Conservation (phyloP, 2,797 vertebrate species). For the Typhlichthys eigenmanni region DNA sequence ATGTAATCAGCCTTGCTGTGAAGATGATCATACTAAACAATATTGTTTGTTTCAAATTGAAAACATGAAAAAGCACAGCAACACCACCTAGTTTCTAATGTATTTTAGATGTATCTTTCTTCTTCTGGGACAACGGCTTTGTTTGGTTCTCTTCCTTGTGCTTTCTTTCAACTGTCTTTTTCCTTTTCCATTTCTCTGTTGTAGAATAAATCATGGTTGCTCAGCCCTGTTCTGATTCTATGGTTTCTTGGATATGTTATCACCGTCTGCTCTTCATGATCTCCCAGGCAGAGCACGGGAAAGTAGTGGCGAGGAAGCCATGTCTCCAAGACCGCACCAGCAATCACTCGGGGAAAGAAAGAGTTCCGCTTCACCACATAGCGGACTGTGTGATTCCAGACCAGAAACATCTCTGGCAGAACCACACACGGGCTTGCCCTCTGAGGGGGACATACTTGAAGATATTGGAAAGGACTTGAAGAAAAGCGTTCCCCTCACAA, state of each 20-base stretch:
- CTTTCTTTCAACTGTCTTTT: conserved; percentile 29
- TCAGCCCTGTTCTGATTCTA: conserved; percentile 22
- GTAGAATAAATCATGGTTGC: conserved; percentile 8
- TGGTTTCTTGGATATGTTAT: conserved; percentile 43
- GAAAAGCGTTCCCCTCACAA: conserved; percentile 17
- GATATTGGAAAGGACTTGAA: conserved; percentile 18
- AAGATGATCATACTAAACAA: not conserved
- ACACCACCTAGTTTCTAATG: no score
- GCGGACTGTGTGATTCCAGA: conserved; percentile 14
- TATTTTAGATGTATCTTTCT: not conserved
- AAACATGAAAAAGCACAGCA: not conserved
- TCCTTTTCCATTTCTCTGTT: conserved; percentile 40
- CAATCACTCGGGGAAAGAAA: conserved; percentile 45
- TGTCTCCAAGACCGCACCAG: conserved; percentile 52
- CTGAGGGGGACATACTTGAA: conserved; percentile 1
- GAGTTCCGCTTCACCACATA: conserved; percentile 32
- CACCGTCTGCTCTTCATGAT: conserved; percentile 75
- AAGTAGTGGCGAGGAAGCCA: conserved; percentile 60
- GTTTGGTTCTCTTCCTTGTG: conserved; percentile 22
- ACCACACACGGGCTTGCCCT: conserved; percentile 3
- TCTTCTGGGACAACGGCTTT: conserved; percentile 25
- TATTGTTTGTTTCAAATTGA: not conserved
- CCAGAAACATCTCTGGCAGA: conserved; percentile 25
- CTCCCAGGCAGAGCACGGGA: conserved; percentile 75
- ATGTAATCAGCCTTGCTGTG: not conserved